These are phyloP conservation scores for Colletes collaris DNA, from an alignment of 2,888 invertebrate species.

Conservation along the genomic window DNA sequence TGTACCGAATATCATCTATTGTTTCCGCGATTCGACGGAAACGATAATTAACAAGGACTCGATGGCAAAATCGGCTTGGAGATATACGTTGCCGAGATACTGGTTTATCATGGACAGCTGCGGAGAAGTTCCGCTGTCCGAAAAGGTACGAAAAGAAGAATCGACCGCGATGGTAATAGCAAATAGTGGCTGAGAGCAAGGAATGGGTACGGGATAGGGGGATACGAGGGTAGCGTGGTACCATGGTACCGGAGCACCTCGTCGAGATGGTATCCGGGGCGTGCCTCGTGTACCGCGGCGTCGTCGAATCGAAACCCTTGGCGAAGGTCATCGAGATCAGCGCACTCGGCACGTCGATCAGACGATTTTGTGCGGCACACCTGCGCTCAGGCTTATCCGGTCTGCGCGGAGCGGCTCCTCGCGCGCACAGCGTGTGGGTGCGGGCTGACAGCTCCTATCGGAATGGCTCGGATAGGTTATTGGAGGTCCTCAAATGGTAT, in stretches of 20 bases:
- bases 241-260: slow-evolving; percentile 27
- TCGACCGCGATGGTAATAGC: slow-evolving; percentile 3
- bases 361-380: slow-evolving; percentile 70
- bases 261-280: slow-evolving; percentile 51
- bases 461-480: slow-evolving; percentile 77
- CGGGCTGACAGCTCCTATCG: slow-evolving; percentile 77
- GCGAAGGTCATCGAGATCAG: slow-evolving; percentile 67
- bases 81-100: too few relatives aligned
- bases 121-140: not conserved
- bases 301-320: slow-evolving; percentile 54
- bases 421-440: slow-evolving; percentile 74
- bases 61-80: not conserved
- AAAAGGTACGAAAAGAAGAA: not conserved
- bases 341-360: slow-evolving; percentile 66
- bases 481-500: slow-evolving; percentile 80
- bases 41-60: too few relatives aligned
- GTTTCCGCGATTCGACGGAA: too few relatives aligned
- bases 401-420: slow-evolving; percentile 46
- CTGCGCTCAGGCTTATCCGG: slow-evolving; percentile 66
- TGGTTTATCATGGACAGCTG: not conserved
- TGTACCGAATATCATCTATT: too few relatives aligned
- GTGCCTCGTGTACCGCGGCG: slow-evolving; percentile 46
- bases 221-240: slow-evolving; percentile 34
- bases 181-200: slow-evolving; percentile 2
- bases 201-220: slow-evolving; percentile 1